phyloP scores from a whole-genome alignment of 1,140 invertebrate genomes.

The Drosophila kohkoa region DNA sequence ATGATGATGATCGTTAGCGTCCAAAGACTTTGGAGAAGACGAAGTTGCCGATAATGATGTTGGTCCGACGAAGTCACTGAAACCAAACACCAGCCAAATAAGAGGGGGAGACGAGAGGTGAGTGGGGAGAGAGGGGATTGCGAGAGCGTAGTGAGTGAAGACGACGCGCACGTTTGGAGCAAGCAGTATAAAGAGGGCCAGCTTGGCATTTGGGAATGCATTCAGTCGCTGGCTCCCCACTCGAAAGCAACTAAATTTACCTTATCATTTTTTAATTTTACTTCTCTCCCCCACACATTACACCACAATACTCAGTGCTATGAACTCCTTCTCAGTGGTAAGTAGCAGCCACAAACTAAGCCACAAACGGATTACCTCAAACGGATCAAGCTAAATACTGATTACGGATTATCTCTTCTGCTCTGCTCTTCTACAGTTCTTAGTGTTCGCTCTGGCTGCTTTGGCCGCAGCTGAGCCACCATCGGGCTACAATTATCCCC shows the following conservation, averaged over 20 bases:
- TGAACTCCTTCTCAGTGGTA: conserved; percentile 85
- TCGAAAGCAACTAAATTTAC: conserved; percentile 84
- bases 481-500: conserved; percentile 88
- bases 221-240: conserved; percentile 85
- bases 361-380: conserved; percentile 20
- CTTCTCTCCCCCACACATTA: conserved; percentile 74
- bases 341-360: conserved; percentile 45
- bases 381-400: conserved; percentile 31
- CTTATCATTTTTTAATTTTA: conserved; percentile 81
- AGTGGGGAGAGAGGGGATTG: not conserved
- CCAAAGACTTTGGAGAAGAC: conserved; percentile 58
- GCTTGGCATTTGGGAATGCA: conserved; percentile 73
- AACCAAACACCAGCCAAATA: conserved; percentile 3
- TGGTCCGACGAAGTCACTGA: conserved; percentile 37
- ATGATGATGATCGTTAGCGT: conserved; percentile 42
- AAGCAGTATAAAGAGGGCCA: conserved; percentile 81
- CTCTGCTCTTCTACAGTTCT: conserved; percentile 85
- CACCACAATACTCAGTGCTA: conserved; percentile 80
- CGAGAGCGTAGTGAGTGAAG: conserved; percentile 9
- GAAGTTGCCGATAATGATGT: conserved; percentile 57
- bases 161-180: not conserved
- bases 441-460: conserved; percentile 88
- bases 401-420: not conserved
- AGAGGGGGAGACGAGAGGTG: not conserved
- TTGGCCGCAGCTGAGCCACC: conserved; percentile 88